Conservation (phyloP, 2,113 vertebrate species). For the Ovibos moschatus region DNA sequence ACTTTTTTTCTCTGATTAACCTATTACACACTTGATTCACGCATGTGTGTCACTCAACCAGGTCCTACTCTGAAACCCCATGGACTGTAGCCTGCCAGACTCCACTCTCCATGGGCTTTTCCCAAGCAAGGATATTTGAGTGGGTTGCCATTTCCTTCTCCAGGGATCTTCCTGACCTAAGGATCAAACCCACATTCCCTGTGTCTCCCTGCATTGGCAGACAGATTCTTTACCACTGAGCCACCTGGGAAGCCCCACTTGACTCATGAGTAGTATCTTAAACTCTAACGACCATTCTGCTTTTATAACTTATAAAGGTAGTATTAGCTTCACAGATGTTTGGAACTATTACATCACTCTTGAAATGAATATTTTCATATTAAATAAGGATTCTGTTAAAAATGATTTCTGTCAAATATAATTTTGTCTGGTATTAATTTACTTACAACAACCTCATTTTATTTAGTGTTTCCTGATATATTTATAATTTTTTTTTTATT, state of each 20-base stretch:
- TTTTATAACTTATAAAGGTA: neutral
- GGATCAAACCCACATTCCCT: neutral
- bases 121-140: neutral
- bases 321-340: neutral
- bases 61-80: neutral
- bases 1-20: neutral
- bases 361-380: neutral
- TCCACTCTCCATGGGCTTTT: neutral
- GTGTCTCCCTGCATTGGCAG: neutral
- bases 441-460: neutral
- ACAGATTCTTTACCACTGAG: neutral
- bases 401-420: neutral
- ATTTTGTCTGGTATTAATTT: neutral
- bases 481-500: neutral
- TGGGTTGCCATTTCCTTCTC: neutral
- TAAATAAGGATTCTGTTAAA: neutral
- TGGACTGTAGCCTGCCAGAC: neutral
- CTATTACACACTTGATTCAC: neutral
- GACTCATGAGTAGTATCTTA: neutral
- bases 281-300: neutral
- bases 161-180: neutral
- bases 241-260: neutral
- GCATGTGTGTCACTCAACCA: neutral
- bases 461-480: neutral
- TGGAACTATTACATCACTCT: neutral